Conservation (phyloP, 2,888 invertebrate species). For the Tetropium fuscum region DNA sequence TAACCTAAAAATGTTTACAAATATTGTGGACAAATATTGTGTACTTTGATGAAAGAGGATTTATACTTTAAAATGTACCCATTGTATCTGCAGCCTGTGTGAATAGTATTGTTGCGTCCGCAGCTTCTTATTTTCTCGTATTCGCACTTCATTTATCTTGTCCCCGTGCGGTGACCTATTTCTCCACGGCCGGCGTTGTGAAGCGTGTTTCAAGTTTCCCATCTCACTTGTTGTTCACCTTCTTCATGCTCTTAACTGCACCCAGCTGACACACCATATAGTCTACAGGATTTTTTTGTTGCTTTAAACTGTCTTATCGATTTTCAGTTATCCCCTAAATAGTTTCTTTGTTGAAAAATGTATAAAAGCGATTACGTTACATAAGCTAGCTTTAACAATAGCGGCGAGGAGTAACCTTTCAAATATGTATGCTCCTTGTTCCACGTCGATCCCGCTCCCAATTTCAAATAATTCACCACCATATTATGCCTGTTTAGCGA, state of each 20-base stretch:
- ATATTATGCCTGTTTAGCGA: too few relatives aligned
- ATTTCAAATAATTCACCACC: too few relatives aligned
- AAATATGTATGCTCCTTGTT: too few relatives aligned
- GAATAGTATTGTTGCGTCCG: conserved; percentile 42
- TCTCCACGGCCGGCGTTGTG: conserved; percentile 32
- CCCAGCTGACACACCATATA: conserved; percentile 30
- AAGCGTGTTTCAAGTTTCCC: conserved; percentile 24
- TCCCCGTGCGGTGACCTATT: conserved; percentile 51
- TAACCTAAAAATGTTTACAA: conserved; percentile 25
- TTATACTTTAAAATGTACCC: conserved; percentile 32
- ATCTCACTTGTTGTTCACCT: conserved; percentile 28
- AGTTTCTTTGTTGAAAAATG: conserved; percentile 47
- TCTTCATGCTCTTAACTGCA: conserved; percentile 30
- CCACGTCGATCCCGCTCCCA: too few relatives aligned
- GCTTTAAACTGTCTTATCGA: conserved; percentile 40
- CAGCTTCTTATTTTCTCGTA: conserved; percentile 47
- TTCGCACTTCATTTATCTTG: conserved; percentile 54
- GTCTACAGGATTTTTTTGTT: conserved; percentile 29
- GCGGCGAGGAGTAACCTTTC: conserved; percentile 25
- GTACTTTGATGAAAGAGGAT: conserved; percentile 29
- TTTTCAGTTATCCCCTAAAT: conserved; percentile 50
- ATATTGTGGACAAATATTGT: conserved; percentile 17
- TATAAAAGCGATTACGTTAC: conserved; percentile 42
- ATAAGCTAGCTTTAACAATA: conserved; percentile 28
- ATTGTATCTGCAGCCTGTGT: conserved; percentile 33